Evolutionary conservation across 2,113 vertebrate species (phyloP).

Genomic region (Psittacara wagleri): DNA sequence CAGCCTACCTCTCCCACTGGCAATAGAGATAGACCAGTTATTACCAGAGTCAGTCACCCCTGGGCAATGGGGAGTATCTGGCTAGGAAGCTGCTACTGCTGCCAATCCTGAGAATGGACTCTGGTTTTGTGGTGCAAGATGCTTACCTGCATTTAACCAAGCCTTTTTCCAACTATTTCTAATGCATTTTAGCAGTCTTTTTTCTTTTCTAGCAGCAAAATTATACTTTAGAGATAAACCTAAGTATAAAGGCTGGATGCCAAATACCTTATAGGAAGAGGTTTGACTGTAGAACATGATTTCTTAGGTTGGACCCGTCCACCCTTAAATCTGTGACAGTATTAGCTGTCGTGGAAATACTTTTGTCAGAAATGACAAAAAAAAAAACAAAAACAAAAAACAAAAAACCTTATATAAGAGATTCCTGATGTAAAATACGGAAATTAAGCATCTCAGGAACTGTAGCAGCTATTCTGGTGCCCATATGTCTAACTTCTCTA

Average conservation of each 20-base stretch:
- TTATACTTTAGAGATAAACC: not conserved
- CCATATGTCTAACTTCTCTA: not conserved
- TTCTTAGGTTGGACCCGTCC: not conserved
- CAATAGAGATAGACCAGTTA: not conserved
- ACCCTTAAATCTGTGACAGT: not conserved
- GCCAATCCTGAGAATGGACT: not conserved
- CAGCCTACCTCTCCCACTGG: not conserved
- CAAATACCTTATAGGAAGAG: not conserved
- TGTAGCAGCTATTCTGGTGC: not conserved
- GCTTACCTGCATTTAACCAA: not conserved
- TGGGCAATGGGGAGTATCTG: not conserved
- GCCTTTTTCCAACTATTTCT: not conserved
- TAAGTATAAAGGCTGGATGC: not conserved
- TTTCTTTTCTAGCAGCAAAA: not conserved
- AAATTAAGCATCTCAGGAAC: not conserved
- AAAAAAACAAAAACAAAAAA: not conserved
- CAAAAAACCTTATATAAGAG: not conserved
- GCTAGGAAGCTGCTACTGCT: not conserved
- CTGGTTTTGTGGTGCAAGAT: not conserved
- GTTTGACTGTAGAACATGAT: not conserved
- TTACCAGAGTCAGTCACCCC: not conserved
- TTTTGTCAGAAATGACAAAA: not conserved
- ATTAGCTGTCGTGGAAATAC: not conserved
- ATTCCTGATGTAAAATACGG: not conserved
- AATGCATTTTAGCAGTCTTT: not conserved